These are phyloP conservation scores for Gandaritis pyraliata DNA, from an alignment of 2,888 invertebrate genomes.

Conservation along the genomic window DNA sequence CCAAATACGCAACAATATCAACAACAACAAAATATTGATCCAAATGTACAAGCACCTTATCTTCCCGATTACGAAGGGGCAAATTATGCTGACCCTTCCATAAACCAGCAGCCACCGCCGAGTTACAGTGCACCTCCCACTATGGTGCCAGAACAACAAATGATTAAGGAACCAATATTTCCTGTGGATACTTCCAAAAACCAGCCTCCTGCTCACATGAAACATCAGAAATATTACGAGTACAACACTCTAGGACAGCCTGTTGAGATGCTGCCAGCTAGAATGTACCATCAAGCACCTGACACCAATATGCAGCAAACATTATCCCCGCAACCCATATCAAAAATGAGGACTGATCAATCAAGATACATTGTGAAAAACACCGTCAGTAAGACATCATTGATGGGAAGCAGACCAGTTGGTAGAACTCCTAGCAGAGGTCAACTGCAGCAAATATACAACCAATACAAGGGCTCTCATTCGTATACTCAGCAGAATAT, in stretches of 20 bases:
- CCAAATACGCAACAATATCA: slow-evolving; percentile 5
- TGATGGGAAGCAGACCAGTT: slow-evolving; percentile 57
- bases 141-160: slow-evolving; percentile 35
- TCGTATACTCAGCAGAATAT: slow-evolving; percentile 69
- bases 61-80: slow-evolving; percentile 46
- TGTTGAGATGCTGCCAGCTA: slow-evolving; percentile 63
- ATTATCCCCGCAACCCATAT: slow-evolving; percentile 59
- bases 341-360: slow-evolving; percentile 44
- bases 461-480: slow-evolving; percentile 74
- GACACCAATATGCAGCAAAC: slow-evolving; percentile 64
- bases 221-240: slow-evolving; percentile 45
- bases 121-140: slow-evolving; percentile 16
- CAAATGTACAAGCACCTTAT: slow-evolving; percentile 47
- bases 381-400: slow-evolving; percentile 71
- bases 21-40: slow-evolving; percentile 43
- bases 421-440: slow-evolving; percentile 63
- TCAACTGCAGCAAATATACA: slow-evolving; percentile 72
- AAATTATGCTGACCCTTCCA: slow-evolving; percentile 34
- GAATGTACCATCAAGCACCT: slow-evolving; percentile 49
- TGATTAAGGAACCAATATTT: slow-evolving; percentile 63
- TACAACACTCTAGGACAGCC: slow-evolving; percentile 77
- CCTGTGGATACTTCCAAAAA: slow-evolving; percentile 62
- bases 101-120: slow-evolving; percentile 23
- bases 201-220: slow-evolving; percentile 37
- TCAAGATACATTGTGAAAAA: slow-evolving; percentile 61